These are phyloP conservation scores for Dorcus parallelipipedus DNA, from an alignment of 2,888 invertebrate genomes.

Conservation along the genomic window DNA sequence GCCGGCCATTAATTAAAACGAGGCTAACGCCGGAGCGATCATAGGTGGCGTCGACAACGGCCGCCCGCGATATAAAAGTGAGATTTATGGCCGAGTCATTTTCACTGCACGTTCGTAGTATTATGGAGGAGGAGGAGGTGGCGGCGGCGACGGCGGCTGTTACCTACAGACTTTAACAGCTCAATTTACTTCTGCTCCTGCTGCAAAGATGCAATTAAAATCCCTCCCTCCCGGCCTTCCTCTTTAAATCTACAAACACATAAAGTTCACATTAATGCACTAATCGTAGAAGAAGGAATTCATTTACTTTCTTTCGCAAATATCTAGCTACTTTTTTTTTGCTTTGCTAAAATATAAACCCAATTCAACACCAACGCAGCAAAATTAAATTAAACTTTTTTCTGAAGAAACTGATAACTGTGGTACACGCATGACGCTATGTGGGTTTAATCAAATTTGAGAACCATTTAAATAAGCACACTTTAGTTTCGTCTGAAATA, in stretches of 20 bases:
- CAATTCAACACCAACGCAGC: background rate
- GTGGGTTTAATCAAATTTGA: no score
- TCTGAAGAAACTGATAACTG: no score
- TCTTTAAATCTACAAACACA: background rate
- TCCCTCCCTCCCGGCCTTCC: background rate
- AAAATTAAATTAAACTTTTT: no score
- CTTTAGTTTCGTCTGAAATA: no score
- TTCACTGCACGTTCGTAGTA: slow-evolving; percentile 12
- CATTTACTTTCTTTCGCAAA: background rate
- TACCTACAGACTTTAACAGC: no score
- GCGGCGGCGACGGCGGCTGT: no score
- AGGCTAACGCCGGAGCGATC: slow-evolving; percentile 35
- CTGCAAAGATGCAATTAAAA: no score
- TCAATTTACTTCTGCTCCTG: no score
- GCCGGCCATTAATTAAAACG: slow-evolving; percentile 40
- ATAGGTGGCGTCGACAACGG: slow-evolving; percentile 40
- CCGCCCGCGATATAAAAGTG: slow-evolving; percentile 39
- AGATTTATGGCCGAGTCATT: slow-evolving; percentile 34
- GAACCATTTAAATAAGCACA: no score
- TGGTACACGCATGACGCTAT: no score
- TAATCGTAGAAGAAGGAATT: background rate
- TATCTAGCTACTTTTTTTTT: no score
- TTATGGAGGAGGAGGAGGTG: background rate
- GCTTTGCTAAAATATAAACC: no score
- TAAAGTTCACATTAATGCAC: background rate